phyloP scores from a whole-genome alignment of 2,888 invertebrate genomes.

The Caenorhabditis imperialis region DNA sequence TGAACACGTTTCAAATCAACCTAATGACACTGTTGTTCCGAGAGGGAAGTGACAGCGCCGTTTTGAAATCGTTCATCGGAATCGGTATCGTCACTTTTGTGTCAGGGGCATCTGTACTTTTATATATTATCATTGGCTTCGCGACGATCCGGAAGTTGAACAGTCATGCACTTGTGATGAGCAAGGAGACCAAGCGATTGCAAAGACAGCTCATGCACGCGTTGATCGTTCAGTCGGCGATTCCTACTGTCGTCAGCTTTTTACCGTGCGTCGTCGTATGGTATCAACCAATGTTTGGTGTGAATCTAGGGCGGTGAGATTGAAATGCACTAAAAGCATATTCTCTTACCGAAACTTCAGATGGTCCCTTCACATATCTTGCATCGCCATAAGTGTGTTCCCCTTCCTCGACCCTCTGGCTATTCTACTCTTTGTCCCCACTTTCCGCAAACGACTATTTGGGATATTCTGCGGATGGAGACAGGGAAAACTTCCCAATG shows the following conservation, averaged over 20 bases:
- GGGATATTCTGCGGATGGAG: no score
- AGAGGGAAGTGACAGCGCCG: not conserved
- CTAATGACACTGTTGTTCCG: not conserved
- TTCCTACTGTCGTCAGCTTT: slow-evolving; percentile 12
- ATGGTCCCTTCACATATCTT: no score
- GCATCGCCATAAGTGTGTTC: no score
- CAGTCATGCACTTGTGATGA: not conserved
- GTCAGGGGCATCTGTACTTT: not conserved
- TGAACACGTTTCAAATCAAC: not conserved
- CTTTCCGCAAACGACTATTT: no score
- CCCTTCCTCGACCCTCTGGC: no score
- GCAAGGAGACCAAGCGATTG: not conserved
- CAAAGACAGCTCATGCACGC: slow-evolving; percentile 11
- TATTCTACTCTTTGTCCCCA: no score
- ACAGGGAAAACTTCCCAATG: no score
- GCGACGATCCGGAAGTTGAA: not conserved
- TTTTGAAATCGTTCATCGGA: not conserved
- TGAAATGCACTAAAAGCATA: no score
- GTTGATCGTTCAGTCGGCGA: slow-evolving; percentile 1
- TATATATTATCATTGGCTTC: not conserved
- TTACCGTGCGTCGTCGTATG: not conserved
- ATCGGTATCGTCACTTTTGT: not conserved
- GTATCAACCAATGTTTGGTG: slow-evolving; percentile 5
- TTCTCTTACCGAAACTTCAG: no score
- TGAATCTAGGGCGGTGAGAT: slow-evolving; percentile 1